phyloP scores from a whole-genome alignment of 2,888 invertebrate species.

The Campoplex capitator region DNA sequence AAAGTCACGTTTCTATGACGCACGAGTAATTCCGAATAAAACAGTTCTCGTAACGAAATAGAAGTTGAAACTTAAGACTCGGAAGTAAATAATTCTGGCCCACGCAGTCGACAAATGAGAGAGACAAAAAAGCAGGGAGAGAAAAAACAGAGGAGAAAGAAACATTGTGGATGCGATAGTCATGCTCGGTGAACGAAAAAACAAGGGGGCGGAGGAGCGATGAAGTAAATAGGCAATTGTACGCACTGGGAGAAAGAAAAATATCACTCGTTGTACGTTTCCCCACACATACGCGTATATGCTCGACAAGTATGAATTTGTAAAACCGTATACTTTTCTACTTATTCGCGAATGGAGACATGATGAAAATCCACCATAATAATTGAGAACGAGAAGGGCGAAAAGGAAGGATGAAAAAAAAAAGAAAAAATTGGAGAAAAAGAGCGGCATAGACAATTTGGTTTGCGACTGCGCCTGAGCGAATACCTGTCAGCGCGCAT shows the following conservation, averaged over 20 bases:
- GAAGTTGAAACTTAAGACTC: slow-evolving; percentile 6
- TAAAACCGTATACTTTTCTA: not conserved
- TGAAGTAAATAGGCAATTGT: slow-evolving; percentile 55
- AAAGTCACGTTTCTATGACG: slow-evolving; percentile 16
- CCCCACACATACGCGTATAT: not conserved
- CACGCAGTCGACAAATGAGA: not conserved
- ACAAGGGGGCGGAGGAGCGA: slow-evolving; percentile 50
- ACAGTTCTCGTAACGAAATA: not conserved
- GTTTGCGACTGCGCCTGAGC: slow-evolving; percentile 77
- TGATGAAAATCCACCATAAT: slow-evolving; percentile 23
- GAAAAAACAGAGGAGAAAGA: not conserved
- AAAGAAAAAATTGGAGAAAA: slow-evolving; percentile 3
- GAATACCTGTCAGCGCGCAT: slow-evolving; percentile 82
- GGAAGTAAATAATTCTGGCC: slow-evolving; percentile 10
- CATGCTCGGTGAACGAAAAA: slow-evolving; percentile 45
- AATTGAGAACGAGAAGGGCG: not conserved
- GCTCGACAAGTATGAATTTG: not conserved
- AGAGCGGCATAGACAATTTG: slow-evolving; percentile 72
- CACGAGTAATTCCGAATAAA: not conserved
- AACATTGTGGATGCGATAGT: slow-evolving; percentile 27
- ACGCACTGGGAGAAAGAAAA: slow-evolving; percentile 47
- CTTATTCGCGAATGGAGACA: not conserved
- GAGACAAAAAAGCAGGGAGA: not conserved
- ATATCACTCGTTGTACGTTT: slow-evolving; percentile 10
- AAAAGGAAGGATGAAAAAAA: slow-evolving; percentile 6